Conservation (phyloP, 2,113 vertebrate species). For the Hippopotamus amphibius region DNA sequence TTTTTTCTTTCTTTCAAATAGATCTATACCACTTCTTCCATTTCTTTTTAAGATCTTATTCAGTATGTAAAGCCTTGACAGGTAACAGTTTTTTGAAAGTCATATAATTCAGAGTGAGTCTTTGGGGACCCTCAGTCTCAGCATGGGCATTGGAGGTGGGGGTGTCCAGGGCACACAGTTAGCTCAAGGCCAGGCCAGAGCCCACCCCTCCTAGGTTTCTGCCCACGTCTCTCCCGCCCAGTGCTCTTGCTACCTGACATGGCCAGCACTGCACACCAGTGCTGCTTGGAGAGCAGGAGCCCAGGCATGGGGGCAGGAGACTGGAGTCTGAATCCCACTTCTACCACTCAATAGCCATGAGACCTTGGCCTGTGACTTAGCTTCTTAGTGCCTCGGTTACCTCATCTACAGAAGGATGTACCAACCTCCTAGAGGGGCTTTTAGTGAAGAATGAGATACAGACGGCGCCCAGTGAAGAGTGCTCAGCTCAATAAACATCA, state of each 20-base stretch:
- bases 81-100: not conserved
- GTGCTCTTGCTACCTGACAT: not conserved
- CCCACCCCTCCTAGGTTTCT: no score
- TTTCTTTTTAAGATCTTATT: not conserved
- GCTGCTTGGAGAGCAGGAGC: not conserved
- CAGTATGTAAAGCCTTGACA: not conserved
- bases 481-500: not conserved
- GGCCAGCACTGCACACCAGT: no score
- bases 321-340: no score
- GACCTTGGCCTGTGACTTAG: not conserved
- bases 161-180: no score
- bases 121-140: not conserved
- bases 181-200: not conserved
- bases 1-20: not conserved
- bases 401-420: not conserved
- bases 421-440: not conserved
- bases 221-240: not conserved
- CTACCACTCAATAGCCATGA: rapidly evolving
- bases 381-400: not conserved
- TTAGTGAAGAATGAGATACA: not conserved
- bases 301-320: not conserved
- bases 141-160: no score
- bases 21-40: not conserved
- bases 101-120: rapidly evolving
- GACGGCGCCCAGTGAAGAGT: rapidly evolving